Evolutionary conservation across 2,113 vertebrate genomes (phyloP).

Genomic region (Lepus europaeus): DNA sequence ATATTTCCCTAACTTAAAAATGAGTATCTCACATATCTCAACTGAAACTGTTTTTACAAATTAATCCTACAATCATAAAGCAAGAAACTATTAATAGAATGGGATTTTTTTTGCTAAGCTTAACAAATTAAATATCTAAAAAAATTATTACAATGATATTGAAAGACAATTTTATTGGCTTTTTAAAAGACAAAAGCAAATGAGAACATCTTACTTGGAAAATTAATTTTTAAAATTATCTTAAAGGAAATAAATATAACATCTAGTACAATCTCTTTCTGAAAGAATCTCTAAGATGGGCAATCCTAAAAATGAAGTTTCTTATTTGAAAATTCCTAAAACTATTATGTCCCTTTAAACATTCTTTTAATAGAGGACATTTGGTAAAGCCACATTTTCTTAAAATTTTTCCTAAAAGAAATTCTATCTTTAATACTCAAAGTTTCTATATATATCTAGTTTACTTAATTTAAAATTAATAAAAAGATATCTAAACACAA

Average conservation of each 20-base stretch:
- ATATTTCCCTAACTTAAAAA: constrained; percentile 71
- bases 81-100: constrained; percentile 71
- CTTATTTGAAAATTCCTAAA: constrained; percentile 55
- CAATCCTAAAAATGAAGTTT: constrained; percentile 58
- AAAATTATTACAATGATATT: constrained; percentile 77
- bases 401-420: constrained; percentile 80
- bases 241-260: constrained; percentile 75
- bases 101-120: constrained; percentile 70
- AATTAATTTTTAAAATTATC: constrained; percentile 77
- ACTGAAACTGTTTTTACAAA: constrained; percentile 68
- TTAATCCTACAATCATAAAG: constrained; percentile 73
- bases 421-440: constrained; percentile 78
- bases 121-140: constrained; percentile 71
- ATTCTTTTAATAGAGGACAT: constrained; percentile 65
- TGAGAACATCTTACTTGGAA: constrained; percentile 74
- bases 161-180: constrained; percentile 77
- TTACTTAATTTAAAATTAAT: constrained; percentile 85
- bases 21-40: constrained; percentile 62
- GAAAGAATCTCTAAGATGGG: constrained; percentile 62
- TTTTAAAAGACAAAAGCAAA: constrained; percentile 81
- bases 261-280: constrained; percentile 67
- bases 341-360: constrained; percentile 15
- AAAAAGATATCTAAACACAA: constrained; percentile 81
- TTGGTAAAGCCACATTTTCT: constrained; percentile 68
- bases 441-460: constrained; percentile 83